phyloP scores from a whole-genome alignment of 2,113 vertebrate genomes.

The Nansenia antarctica region DNA sequence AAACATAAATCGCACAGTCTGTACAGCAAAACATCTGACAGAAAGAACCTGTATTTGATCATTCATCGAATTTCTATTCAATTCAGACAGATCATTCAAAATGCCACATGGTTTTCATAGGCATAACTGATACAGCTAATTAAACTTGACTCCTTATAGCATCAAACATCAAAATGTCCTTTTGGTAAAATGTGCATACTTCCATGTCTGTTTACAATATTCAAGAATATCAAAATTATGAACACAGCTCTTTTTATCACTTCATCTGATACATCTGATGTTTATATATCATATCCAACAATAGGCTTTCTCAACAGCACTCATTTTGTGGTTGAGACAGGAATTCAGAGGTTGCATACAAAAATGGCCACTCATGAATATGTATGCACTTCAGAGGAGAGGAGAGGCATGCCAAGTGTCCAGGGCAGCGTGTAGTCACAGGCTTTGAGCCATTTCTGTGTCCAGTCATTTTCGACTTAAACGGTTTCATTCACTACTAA shows the following conservation, averaged over 20 bases:
- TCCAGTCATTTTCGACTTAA: slow-evolving; percentile 74
- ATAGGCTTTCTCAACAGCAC: neutral
- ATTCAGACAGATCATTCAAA: neutral
- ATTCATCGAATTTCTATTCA: neutral
- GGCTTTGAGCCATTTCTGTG: slow-evolving; percentile 45
- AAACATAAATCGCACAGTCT: neutral
- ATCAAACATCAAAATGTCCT: neutral
- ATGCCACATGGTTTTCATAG: neutral
- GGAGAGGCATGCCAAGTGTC: slow-evolving; percentile 39
- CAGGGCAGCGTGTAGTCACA: slow-evolving; percentile 42
- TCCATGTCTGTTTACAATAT: neutral
- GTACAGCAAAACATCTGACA: neutral
- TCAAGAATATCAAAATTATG: neutral
- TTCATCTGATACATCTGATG: neutral
- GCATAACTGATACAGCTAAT: neutral
- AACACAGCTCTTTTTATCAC: neutral
- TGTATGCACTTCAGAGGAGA: slow-evolving; percentile 24
- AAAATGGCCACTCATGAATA: slow-evolving; percentile 25
- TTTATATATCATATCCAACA: neutral
- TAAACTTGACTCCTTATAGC: too few species aligned
- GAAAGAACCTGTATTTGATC: too few species aligned
- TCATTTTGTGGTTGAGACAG: neutral
- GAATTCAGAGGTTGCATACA: slow-evolving; percentile 31
- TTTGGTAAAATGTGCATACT: neutral
- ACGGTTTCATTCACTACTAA: slow-evolving; percentile 71